Percentiles rank a stretch among this genome's conserved stretches.
phyloP scores from a whole-genome alignment of 2,888 invertebrate species.

The Cenopis cana region DNA sequence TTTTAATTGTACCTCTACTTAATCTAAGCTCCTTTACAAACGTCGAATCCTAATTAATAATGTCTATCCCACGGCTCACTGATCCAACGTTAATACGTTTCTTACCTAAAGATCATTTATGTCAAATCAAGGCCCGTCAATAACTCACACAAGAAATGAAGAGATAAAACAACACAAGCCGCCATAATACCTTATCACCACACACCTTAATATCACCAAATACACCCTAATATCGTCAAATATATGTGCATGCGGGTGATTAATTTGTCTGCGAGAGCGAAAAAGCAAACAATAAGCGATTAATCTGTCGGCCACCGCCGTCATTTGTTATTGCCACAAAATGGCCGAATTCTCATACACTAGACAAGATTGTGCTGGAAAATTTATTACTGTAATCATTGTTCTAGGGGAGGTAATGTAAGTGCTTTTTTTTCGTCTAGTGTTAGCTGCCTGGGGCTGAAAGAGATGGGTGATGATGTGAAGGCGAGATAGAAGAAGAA shows the following conservation, averaged over 20 bases:
- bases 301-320: conserved; percentile 38
- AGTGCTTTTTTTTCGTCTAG: conserved; percentile 36
- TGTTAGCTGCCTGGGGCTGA: conserved; percentile 10
- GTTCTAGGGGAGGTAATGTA: conserved; percentile 42
- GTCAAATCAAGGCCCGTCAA: not conserved
- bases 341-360: conserved; percentile 44
- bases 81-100: not conserved
- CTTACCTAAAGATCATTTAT: not conserved
- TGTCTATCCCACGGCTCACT: no score
- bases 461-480: conserved; percentile 4
- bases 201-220: not conserved
- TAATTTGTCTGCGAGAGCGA: conserved; percentile 40
- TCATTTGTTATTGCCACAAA: conserved; percentile 45
- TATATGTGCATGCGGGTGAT: conserved; percentile 41
- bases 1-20: no score
- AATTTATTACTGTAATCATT: conserved; percentile 46
- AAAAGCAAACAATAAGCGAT: conserved; percentile 46
- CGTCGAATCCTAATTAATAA: no score
- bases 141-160: conserved; percentile 9
- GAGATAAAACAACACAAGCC: not conserved
- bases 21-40: no score
- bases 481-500: not conserved
- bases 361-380: conserved; percentile 43
- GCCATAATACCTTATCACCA: not conserved
- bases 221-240: conserved; percentile 35